Evolutionary conservation across 2,797 vertebrate species (phyloP).

Genomic region (Enteromius anoplus): DNA sequence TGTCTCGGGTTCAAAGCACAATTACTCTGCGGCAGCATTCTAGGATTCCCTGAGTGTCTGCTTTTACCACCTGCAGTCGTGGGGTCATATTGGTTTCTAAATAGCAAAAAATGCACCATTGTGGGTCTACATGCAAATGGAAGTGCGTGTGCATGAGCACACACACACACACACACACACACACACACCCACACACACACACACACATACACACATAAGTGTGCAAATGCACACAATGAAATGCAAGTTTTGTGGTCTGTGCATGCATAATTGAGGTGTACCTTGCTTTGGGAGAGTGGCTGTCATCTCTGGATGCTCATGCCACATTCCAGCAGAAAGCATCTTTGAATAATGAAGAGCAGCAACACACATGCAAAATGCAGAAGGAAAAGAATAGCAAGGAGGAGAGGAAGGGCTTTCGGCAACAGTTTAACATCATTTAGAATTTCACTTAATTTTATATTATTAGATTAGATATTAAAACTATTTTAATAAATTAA

Average conservation of each 20-base stretch:
- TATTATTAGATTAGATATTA: background rate
- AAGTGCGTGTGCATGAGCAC: constrained; percentile 36
- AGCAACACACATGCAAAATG: constrained; percentile 83
- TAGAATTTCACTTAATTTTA: background rate
- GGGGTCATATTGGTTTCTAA: constrained; percentile 33
- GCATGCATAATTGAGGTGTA: constrained; percentile 82
- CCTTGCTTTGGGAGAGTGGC: constrained; percentile 82
- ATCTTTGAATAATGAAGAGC: constrained; percentile 85
- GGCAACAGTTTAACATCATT: background rate
- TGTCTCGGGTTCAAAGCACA: constrained; percentile 25
- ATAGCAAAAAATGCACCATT: constrained; percentile 8
- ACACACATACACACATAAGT: constrained; percentile 52
- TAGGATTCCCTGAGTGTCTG: constrained; percentile 22
- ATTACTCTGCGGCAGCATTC: background rate
- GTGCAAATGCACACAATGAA: constrained; percentile 65
- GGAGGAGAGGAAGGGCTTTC: constrained; percentile 54
- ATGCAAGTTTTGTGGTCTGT: constrained; percentile 73
- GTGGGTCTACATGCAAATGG: constrained; percentile 32
- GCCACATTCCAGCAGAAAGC: constrained; percentile 78
- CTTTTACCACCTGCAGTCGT: constrained; percentile 21
- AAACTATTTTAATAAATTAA: background rate
- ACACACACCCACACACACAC: constrained; percentile 51
- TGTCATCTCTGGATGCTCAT: constrained; percentile 76
- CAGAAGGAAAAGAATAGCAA: constrained; percentile 74
- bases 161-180: constrained; percentile 51